Conservation (phyloP, 2,113 vertebrate species). For the Phalacrocorax carbo region DNA sequence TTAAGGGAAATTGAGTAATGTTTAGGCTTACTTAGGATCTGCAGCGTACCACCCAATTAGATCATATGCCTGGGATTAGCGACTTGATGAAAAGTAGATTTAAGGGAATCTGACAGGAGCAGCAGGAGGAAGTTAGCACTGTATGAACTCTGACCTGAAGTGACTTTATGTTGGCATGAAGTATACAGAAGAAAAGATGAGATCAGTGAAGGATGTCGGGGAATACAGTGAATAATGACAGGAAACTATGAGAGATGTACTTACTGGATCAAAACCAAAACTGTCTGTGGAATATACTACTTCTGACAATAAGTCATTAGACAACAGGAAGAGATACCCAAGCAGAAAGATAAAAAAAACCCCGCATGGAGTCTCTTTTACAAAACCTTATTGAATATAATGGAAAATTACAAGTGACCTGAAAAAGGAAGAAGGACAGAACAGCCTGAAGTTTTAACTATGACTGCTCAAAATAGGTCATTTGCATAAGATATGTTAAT, state of each 20-base stretch:
- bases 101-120: constrained; percentile 26
- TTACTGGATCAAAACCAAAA: constrained; percentile 37
- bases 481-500: not conserved
- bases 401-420: not conserved
- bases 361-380: not conserved
- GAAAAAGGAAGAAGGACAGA: not conserved
- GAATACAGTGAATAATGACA: constrained; percentile 37
- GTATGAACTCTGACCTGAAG: constrained; percentile 37
- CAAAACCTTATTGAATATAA: not conserved
- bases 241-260: not conserved
- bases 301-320: not conserved
- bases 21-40: not conserved
- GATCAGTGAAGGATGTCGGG: constrained; percentile 20
- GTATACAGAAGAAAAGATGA: constrained; percentile 29
- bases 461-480: not conserved
- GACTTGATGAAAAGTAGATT: constrained; percentile 22
- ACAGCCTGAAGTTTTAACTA: not conserved
- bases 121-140: constrained; percentile 7
- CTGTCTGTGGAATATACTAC: not conserved
- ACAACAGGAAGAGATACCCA: not conserved
- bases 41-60: constrained; percentile 4
- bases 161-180: constrained; percentile 15
- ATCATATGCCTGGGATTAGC: not conserved
- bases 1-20: not conserved
- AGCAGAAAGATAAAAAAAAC: not conserved